Base-by-base conservation (phyloP, 2,888 invertebrate species). In the Arctia plantaginis region DNA sequence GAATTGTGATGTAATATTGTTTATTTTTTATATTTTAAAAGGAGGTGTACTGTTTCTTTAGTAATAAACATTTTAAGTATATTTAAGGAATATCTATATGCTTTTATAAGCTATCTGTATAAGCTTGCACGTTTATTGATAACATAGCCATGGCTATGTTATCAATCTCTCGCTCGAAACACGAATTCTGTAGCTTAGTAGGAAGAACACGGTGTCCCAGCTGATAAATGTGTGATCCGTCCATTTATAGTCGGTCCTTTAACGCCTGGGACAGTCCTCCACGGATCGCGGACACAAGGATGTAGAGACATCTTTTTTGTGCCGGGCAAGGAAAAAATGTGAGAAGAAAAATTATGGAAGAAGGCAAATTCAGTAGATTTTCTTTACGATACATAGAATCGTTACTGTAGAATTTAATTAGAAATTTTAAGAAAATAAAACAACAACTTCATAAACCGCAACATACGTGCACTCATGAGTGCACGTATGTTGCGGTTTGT, bases 221-320 rank as follows among this genome's bases (percentile, higher is more conserved):
- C 74, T 80, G 81, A 82, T 62, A 76, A 82, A 82, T 82, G 73
- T 23, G 70, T 68, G 73, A 75, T 81, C 73, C 65, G 68, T 68
- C 80, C 77, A 80, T 75, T 71, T 47, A 64, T 71, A 44, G 33
- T 33, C 64, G 33, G 30, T n/a, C 44, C 47, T 70, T 82, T 72
- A 77, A 74, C 55, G 73, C 69, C 66, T 55, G 77, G 73, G 67
- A 80, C 74, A 67, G 72, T 39, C 55, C 72, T 72, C 66, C 59
- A 47, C 35, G 47, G 39, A 20, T 33, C 27, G 51, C 35, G 23
- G 64, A 71, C 76, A 62, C 69, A 44, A 66, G 68, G 47, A 55
- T 70, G 69, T 74, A 20, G 75, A 62, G 75, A 66, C 51, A 47
- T 15, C 65, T 55, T 71, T 71, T 73, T 75, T 81, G 78, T 71